Evolutionary conservation across 2,888 invertebrate genomes (phyloP).

Genomic region (Malachius bipustulatus): DNA sequence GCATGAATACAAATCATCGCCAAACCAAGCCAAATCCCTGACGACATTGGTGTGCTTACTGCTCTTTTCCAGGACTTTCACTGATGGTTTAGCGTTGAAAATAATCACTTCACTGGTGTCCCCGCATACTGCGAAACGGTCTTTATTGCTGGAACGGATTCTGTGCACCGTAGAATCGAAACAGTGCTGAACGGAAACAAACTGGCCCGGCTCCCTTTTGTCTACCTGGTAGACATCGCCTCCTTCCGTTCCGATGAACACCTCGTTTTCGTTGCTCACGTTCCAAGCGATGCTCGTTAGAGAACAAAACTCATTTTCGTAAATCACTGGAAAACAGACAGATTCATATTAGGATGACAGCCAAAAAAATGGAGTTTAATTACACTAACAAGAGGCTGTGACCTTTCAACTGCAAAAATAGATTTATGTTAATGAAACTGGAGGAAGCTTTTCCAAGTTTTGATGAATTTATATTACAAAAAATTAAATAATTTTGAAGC

Average conservation of each 20-base stretch:
- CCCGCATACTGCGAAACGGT: slow-evolving; percentile 39
- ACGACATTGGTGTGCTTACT: slow-evolving; percentile 42
- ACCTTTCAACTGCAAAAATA: slow-evolving; percentile 1
- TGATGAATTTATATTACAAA: too few relatives aligned
- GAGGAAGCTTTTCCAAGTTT: too few relatives aligned
- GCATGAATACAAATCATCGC: slow-evolving; percentile 42
- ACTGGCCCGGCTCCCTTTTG: slow-evolving; percentile 35
- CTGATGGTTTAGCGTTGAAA: slow-evolving; percentile 31
- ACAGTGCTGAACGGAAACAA: slow-evolving; percentile 28
- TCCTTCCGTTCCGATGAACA: slow-evolving; percentile 40
- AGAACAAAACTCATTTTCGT: slow-evolving; percentile 33
- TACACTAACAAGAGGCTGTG: not conserved
- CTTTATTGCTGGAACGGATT: slow-evolving; percentile 32
- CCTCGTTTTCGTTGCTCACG: slow-evolving; percentile 32
- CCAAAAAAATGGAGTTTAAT: slow-evolving; percentile 3
- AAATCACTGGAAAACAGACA: slow-evolving; percentile 37
- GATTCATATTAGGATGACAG: too few relatives aligned
- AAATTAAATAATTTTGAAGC: too few relatives aligned
- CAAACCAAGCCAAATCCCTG: slow-evolving; percentile 44
- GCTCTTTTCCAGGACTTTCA: slow-evolving; percentile 35
- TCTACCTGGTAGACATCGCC: slow-evolving; percentile 44
- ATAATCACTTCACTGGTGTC: slow-evolving; percentile 38
- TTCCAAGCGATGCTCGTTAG: slow-evolving; percentile 38
- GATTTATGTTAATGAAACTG: not conserved
- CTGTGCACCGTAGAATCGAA: slow-evolving; percentile 33